Percentiles rank a stretch among this genome's conserved stretches.
phyloP scores from a whole-genome alignment of 2,888 invertebrate genomes.

The Gasteruption jaculator region DNA sequence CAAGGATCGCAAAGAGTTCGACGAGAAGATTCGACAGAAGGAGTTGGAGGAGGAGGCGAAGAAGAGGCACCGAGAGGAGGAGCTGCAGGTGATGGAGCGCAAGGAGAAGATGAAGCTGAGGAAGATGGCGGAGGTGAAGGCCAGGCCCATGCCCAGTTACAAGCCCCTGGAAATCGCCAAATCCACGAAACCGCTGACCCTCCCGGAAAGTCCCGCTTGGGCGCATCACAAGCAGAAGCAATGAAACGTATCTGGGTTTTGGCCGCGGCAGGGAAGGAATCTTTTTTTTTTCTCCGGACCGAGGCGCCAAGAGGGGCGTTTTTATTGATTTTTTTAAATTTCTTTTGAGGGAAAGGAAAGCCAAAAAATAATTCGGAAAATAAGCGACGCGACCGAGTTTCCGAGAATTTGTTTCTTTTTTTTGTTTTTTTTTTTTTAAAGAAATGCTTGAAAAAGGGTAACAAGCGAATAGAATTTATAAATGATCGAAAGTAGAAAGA shows the following conservation, averaged over 20 bases:
- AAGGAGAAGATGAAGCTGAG: slow-evolving; percentile 55
- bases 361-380: too few relatives aligned
- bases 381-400: too few relatives aligned
- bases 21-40: slow-evolving; percentile 53
- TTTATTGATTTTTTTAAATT: slow-evolving; percentile 2
- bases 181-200: slow-evolving; percentile 57
- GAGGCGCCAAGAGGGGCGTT: slow-evolving; percentile 1
- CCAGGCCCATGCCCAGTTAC: slow-evolving; percentile 59
- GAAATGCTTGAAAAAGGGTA: too few relatives aligned
- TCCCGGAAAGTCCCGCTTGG: slow-evolving; percentile 60
- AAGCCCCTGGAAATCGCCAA: slow-evolving; percentile 55
- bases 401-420: too few relatives aligned
- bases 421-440: too few relatives aligned
- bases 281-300: too few relatives aligned
- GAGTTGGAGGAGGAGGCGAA: slow-evolving; percentile 56
- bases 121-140: slow-evolving; percentile 59
- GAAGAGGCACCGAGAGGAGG: slow-evolving; percentile 49
- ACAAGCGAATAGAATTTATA: too few relatives aligned
- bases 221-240: slow-evolving; percentile 22
- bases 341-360: too few relatives aligned
- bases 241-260: too few relatives aligned
- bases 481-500: too few relatives aligned
- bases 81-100: slow-evolving; percentile 49
- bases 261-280: too few relatives aligned
- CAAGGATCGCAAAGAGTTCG: slow-evolving; percentile 60